Evolutionary conservation across 2,888 invertebrate genomes (phyloP), one percentile per base, ranked within the genome.

Genomic region (Morinoia aosen): DNA sequence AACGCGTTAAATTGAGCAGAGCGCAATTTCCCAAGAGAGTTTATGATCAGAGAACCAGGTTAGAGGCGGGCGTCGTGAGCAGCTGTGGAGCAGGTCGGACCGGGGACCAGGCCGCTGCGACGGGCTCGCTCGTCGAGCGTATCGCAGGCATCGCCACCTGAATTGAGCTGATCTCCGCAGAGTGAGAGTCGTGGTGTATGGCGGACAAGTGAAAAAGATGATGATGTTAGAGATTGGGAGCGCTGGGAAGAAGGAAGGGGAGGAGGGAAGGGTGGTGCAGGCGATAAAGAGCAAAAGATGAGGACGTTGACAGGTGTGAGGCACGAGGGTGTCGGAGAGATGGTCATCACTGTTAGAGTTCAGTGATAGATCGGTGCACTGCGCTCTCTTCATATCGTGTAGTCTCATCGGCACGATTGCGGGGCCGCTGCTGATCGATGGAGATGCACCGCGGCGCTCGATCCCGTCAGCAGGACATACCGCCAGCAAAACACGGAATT

Each of bases 271-370:
- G 93, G 33, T 48, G 48, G 93, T 5, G n/a, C 11, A 48, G 93
- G 48, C 93, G 93, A 93, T 93, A n/a, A 93, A 93, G 93, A 93
- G 93, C 93, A n/a, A 93, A 93, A 57, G 93, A 57, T 93, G 93
- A 93, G 57, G 93, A 48, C 57, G 93, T 12, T 93, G 93, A 93
- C 93, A 93, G 93, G 93, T 93, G 93, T 57, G 57, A 56, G 93
- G 93, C 93, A 93, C 93, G 93, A 93, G 93, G 48, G 93, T 57
- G 93, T 57, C 57, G 57, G 93, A 56, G 57, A 93, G 93, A 93
- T 93, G 93, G 93, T 57, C 93, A 93, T 93, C 93, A 57, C 57
- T 90, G 90, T 90, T 40, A 90, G 93, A 56, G 93, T 56, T 57
- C 57, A 57, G 93, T 93, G 93, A 93, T 93, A 93, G 93, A 93